A percentile compares a stretch with the other conserved stretches of the same genome.
Conservation (phyloP, 1,140 invertebrate species). For the Diorhabda elongata region DNA sequence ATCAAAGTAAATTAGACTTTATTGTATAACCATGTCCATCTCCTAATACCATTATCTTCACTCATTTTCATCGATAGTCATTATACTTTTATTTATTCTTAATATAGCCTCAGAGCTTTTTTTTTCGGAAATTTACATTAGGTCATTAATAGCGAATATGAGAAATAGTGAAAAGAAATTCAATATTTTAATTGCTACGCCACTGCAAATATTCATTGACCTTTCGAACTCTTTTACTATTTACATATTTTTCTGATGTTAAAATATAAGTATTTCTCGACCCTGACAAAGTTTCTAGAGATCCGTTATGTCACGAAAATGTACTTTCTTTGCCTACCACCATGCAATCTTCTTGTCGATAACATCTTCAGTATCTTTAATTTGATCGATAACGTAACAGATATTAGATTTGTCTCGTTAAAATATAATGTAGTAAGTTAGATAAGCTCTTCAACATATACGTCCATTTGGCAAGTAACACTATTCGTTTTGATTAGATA, state of each 20-base stretch:
- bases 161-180: too few relatives aligned
- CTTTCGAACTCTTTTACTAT: constrained; percentile 2
- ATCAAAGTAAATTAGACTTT: too few relatives aligned
- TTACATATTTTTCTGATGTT: constrained; percentile 1
- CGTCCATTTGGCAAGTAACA: neutral
- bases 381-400: constrained; percentile 2
- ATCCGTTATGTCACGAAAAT: constrained; percentile 2
- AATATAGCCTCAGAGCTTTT: too few relatives aligned
- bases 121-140: too few relatives aligned
- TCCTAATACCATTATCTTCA: too few relatives aligned
- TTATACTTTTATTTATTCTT: too few relatives aligned
- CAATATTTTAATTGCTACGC: neutral
- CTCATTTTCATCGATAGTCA: too few relatives aligned
- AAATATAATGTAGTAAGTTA: neutral
- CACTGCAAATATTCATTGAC: neutral
- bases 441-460: neutral
- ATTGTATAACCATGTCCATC: too few relatives aligned
- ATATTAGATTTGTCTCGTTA: neutral
- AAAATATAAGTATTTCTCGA: neutral
- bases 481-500: neutral
- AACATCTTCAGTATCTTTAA: constrained; percentile 1
- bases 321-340: neutral
- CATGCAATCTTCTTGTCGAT: neutral
- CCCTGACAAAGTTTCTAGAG: neutral
- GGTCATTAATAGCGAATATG: too few relatives aligned